Percentiles rank a stretch among this genome's conserved stretches.
Evolutionary conservation across 1,140 invertebrate species (phyloP).

Genomic region (Globodera rostochiensis): DNA sequence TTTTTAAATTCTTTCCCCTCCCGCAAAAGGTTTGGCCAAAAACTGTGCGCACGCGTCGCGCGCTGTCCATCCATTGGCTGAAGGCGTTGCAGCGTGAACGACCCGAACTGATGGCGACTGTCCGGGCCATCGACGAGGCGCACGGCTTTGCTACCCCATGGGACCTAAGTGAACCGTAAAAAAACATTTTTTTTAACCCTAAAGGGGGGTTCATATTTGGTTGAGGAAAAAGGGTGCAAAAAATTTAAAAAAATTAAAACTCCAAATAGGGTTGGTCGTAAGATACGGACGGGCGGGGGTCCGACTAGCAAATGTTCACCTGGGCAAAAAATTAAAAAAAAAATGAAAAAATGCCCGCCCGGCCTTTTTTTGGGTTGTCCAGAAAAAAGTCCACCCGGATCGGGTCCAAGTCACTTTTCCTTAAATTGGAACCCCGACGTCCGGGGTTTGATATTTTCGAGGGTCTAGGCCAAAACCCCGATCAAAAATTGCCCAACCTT

Average conservation of each 20-base stretch:
- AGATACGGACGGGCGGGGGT: too few species aligned
- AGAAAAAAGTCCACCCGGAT: too few species aligned
- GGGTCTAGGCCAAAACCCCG: too few species aligned
- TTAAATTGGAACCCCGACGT: constrained; percentile 3
- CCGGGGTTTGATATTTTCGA: too few species aligned
- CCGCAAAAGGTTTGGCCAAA: constrained; percentile 79
- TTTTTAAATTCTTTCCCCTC: too few species aligned
- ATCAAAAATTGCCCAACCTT: constrained; percentile 14
- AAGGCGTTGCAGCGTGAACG: constrained; percentile 29
- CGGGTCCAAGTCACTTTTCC: too few species aligned
- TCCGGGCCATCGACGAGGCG: constrained; percentile 5
- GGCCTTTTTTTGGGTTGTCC: background rate
- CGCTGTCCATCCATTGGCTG: constrained; percentile 83
- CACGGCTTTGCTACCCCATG: background rate
- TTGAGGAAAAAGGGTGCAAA: too few species aligned
- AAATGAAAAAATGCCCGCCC: constrained; percentile 3
- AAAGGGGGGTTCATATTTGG: background rate
- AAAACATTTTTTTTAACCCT: constrained; percentile 11
- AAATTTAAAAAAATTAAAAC: too few species aligned
- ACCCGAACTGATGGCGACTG: constrained; percentile 39
- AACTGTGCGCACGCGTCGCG: constrained; percentile 89
- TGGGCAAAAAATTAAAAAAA: too few species aligned
- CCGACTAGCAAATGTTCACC: too few species aligned
- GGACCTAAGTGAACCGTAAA: constrained; percentile 18
- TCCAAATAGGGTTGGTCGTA: too few species aligned